phyloP scores from a whole-genome alignment of 2,113 vertebrate species.

The Muntiacus muntjak region DNA sequence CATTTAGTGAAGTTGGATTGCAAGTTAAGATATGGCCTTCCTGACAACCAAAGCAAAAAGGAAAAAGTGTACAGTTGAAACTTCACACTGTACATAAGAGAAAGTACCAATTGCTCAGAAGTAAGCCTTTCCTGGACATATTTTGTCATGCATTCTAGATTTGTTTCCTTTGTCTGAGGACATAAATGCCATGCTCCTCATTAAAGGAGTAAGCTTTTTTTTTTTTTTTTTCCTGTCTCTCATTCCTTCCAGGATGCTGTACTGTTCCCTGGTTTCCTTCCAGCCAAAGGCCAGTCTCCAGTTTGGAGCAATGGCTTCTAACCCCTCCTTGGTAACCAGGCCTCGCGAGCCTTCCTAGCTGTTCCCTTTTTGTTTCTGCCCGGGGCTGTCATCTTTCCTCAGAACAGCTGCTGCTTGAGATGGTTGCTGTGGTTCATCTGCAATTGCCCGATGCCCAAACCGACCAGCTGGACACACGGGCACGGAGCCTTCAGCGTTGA shows the following conservation, averaged over 20 bases:
- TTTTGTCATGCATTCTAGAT: background rate
- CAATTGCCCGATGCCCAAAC: rapidly evolving
- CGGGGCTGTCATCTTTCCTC: background rate
- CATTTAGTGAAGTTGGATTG: background rate
- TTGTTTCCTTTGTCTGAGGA: background rate
- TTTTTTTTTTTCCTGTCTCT: background rate
- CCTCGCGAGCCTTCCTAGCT: background rate
- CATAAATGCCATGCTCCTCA: background rate
- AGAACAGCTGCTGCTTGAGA: background rate
- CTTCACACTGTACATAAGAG: background rate
- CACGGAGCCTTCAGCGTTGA: rapidly evolving
- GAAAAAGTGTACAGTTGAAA: background rate
- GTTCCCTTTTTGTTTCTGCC: background rate
- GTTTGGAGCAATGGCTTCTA: rapidly evolving
- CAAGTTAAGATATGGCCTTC: background rate
- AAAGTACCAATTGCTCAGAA: background rate
- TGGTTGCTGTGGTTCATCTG: background rate
- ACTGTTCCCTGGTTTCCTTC: background rate
- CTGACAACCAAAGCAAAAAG: background rate
- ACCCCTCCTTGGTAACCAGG: background rate
- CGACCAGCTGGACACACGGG: background rate
- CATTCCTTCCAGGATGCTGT: background rate
- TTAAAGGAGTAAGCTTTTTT: background rate
- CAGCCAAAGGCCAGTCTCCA: background rate
- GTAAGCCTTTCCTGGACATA: background rate